Conservation (phyloP, 2,888 invertebrate species). For the Lithophane semibrunnea region DNA sequence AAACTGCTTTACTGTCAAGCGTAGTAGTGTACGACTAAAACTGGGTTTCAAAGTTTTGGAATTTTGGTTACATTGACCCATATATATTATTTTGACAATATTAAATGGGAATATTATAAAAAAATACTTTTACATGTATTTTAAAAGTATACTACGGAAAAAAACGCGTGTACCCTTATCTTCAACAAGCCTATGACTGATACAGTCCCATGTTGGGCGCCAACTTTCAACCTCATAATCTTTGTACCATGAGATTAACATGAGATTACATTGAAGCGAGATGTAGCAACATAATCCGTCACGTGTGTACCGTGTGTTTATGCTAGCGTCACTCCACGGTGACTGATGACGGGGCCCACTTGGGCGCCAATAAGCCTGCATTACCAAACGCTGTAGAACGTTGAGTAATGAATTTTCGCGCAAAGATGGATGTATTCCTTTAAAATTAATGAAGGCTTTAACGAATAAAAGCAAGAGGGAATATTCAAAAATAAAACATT, state of each 20-base stretch:
- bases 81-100: conserved; percentile 11
- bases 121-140: background rate
- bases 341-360: conserved; percentile 59
- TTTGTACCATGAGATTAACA: conserved; percentile 9
- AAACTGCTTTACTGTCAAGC: conserved; percentile 36
- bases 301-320: conserved; percentile 42
- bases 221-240: background rate
- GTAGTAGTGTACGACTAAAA: conserved; percentile 19
- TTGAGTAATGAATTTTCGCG: conserved; percentile 47
- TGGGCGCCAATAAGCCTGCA: conserved; percentile 63
- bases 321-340: conserved; percentile 47
- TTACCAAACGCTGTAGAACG: conserved; percentile 26
- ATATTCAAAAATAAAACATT: conserved; percentile 21
- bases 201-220: conserved; percentile 16
- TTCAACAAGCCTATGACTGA: too few relatives aligned
- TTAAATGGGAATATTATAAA: background rate
- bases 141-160: background rate
- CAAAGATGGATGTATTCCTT: conserved; percentile 46
- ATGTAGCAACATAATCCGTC: conserved; percentile 46
- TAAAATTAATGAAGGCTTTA: conserved; percentile 29
- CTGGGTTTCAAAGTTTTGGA: background rate
- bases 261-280: background rate
- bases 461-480: background rate
- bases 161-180: background rate
- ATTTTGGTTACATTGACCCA: conserved; percentile 22